These are phyloP conservation scores for Perca fluviatilis DNA, from an alignment of 2,113 vertebrate genomes.

Conservation along the genomic window DNA sequence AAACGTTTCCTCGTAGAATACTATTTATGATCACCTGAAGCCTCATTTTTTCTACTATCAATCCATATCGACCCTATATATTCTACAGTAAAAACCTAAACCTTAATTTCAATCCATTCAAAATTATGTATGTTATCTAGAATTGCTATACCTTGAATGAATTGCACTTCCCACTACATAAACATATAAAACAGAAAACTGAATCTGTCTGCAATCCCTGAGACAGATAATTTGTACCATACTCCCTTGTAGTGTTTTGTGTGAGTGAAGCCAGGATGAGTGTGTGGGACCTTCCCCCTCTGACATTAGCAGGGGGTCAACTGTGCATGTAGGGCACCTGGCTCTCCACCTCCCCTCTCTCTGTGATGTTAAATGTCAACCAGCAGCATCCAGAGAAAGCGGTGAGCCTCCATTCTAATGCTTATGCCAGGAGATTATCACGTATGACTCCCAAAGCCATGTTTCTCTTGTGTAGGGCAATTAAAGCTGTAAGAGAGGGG, in stretches of 20 bases:
- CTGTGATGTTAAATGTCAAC: slow-evolving; percentile 87
- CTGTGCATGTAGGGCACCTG: slow-evolving; percentile 86
- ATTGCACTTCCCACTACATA: neutral
- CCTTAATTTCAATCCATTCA: neutral
- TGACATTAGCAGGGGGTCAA: slow-evolving; percentile 86
- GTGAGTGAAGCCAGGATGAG: slow-evolving; percentile 58
- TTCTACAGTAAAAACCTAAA: neutral
- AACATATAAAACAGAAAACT: slow-evolving; percentile 15
- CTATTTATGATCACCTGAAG: neutral
- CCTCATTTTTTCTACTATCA: neutral
- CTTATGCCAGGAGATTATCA: slow-evolving; percentile 69
- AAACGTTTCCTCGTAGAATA: neutral
- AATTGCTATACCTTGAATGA: neutral
- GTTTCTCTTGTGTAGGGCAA: slow-evolving; percentile 70
- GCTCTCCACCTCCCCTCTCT: slow-evolving; percentile 82
- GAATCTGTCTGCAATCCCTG: slow-evolving; percentile 39
- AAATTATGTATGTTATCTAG: neutral
- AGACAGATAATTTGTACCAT: slow-evolving; percentile 34
- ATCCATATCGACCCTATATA: neutral
- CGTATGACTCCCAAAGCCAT: slow-evolving; percentile 63
- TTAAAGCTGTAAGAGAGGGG: slow-evolving; percentile 72
- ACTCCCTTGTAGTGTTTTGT: slow-evolving; percentile 55
- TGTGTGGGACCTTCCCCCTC: slow-evolving; percentile 77
- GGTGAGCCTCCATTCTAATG: slow-evolving; percentile 74
- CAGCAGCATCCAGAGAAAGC: slow-evolving; percentile 75